Conservation (phyloP, 2,113 vertebrate species). For the Nyctibius bracteatus region DNA sequence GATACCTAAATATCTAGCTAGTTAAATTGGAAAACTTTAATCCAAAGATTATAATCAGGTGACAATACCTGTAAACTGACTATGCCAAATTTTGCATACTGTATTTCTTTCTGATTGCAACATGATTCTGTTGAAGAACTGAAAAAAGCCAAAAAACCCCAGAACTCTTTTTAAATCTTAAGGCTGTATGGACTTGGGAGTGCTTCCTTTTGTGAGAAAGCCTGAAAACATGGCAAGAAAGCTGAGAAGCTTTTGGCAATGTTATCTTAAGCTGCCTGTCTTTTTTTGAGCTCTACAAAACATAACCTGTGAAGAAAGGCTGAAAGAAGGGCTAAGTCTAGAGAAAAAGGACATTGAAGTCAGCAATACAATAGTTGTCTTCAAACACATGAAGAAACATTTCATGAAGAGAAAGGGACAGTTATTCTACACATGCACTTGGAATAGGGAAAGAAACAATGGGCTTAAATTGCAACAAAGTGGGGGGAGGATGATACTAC, state of each 20-base stretch:
- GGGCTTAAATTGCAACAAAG: neutral
- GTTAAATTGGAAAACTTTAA: neutral
- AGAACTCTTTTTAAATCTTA: neutral
- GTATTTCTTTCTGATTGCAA: neutral
- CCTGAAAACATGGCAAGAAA: neutral
- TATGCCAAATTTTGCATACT: neutral
- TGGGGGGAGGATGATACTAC: neutral
- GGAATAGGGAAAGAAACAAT: neutral
- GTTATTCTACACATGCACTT: neutral
- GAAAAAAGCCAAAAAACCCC: neutral
- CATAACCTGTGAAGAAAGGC: neutral
- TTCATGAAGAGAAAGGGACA: neutral
- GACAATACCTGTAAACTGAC: neutral
- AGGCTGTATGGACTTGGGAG: neutral
- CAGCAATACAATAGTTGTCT: neutral
- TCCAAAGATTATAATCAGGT: neutral
- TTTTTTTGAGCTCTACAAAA: too few species aligned
- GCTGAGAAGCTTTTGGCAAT: too few species aligned
- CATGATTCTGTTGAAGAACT: neutral
- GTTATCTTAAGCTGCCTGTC: too few species aligned
- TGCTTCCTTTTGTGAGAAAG: neutral
- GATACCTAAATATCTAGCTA: neutral
- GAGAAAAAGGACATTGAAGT: neutral
- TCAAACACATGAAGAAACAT: neutral
- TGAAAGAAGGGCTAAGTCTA: neutral